Evolutionary conservation across 2,888 invertebrate genomes (phyloP), one percentile per base, ranked within the genome.

Genomic region (Ceramica pisi): DNA sequence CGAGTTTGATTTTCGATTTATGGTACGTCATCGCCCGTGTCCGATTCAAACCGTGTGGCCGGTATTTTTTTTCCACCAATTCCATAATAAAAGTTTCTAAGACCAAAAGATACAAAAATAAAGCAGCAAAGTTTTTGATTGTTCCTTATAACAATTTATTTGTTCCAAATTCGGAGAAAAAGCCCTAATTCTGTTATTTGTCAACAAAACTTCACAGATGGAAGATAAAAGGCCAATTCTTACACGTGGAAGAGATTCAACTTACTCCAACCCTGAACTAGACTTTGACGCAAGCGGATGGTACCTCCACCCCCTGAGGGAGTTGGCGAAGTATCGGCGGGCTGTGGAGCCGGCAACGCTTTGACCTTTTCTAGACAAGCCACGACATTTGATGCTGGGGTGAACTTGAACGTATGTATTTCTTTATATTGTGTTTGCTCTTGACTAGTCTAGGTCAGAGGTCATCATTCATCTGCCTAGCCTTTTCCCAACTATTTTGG

Each of bases 241-340:
- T 53, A 75, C 67, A 75, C 76, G 76, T 67, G 67, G 67, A 53
- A 53, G 51, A 46, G n/a, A 35, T 50, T 50, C 41, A 75, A 26
- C 16, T 19, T 23, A 14, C 3, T 46, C 21, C 46, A 67, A 7
- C 76, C 76, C 67, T 73, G 76, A 73, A 73, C 67, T 66, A 75
- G 67, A 75, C 57, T 46, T 75, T 75, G 76, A 67, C 76, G 76
- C 38, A 67, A 75, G 9, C 51, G 51, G 75, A 56, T 23, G 44
- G 19, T 1, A n/a, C 48, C 67, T 23, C 67, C 46, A 21, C 21
- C 67, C 75, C 67, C 26, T 2, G 51, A 51, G 72, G 50, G 51
- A 4, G 56, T 21, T 2, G 14, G 31, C 12, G 50, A 44, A 26
- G 56, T 41, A 44, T 44, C 44, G 19, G 48, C n/a, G 59, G 35